Percentiles rank a stretch among this genome's conserved stretches.
These are phyloP conservation scores for Bagarius yarrelli DNA, from an alignment of 2,113 vertebrate species.

Conservation along the genomic window DNA sequence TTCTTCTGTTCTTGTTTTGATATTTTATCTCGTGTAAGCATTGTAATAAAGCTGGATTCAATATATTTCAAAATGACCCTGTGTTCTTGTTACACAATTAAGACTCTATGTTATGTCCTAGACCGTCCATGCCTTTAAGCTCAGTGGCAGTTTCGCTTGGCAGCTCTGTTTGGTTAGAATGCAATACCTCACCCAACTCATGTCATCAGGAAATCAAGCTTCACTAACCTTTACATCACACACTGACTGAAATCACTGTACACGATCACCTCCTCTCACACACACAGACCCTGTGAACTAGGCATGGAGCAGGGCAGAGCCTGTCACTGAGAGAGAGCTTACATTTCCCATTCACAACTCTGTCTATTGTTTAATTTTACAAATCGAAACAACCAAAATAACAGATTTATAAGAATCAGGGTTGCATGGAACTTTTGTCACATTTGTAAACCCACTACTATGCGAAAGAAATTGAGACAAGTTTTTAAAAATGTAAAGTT, in stretches of 20 bases:
- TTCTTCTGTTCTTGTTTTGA: neutral
- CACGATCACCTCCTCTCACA: neutral
- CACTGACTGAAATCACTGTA: conserved; percentile 2
- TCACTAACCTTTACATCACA: conserved; percentile 17
- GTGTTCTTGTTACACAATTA: conserved; percentile 7
- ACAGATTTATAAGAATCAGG: neutral
- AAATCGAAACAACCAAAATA: neutral
- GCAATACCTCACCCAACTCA: conserved; percentile 5
- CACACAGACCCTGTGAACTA: conserved; percentile 2
- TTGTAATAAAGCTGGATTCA: neutral
- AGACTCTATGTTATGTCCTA: neutral
- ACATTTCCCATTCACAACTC: neutral
- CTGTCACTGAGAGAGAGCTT: conserved; percentile 3
- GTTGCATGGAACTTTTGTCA: neutral
- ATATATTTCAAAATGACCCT: neutral
- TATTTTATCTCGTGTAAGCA: neutral
- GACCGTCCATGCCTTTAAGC: neutral
- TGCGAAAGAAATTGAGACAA: neutral
- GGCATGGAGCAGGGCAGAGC: conserved; percentile 9
- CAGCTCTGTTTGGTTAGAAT: neutral
- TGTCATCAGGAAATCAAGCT: conserved; percentile 7
- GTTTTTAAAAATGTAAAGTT: neutral
- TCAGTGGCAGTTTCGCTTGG: neutral
- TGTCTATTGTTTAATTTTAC: neutral
- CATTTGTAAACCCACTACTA: neutral